These are phyloP conservation scores for Aproaerema taeniolella DNA, from an alignment of 2,888 invertebrate genomes.

Conservation along the genomic window DNA sequence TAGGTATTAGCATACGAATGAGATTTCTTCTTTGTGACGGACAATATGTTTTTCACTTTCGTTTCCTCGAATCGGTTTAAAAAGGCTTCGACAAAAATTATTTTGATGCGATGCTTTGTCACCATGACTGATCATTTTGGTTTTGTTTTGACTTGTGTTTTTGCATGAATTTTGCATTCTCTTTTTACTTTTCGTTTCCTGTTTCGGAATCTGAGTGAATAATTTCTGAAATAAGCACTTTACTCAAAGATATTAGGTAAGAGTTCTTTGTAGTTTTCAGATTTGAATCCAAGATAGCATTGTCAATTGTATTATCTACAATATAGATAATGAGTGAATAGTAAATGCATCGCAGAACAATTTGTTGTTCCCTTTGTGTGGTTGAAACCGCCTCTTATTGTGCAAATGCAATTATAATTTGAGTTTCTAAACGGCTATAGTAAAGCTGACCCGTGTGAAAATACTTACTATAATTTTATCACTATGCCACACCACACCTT, in stretches of 20 bases:
- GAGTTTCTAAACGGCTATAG: not conserved
- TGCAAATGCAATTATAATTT: conserved; percentile 1
- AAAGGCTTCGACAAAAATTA: conserved; percentile 27
- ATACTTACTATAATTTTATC: not conserved
- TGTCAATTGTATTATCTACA: conserved; percentile 15
- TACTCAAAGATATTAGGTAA: no score
- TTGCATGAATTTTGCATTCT: no score
- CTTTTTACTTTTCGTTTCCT: no score
- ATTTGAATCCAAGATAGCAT: conserved; percentile 18
- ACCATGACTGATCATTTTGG: conserved; percentile 29
- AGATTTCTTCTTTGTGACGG: conserved; percentile 30
- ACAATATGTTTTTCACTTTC: conserved; percentile 45
- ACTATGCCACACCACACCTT: no score
- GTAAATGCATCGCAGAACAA: conserved; percentile 13
- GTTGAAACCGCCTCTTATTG: conserved; percentile 10
- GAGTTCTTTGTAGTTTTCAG: no score
- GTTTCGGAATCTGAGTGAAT: no score
- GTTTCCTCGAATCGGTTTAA: conserved; percentile 25
- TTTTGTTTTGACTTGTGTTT: conserved; percentile 4
- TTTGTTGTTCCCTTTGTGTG: conserved; percentile 13
- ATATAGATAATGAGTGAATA: conserved; percentile 13
- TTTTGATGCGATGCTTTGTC: conserved; percentile 26
- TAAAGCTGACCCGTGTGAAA: not conserved
- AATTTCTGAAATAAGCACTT: no score
- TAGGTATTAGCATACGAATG: conserved; percentile 48